Conservation (phyloP, 2,113 vertebrate species). For the Sarotherodon lohbergeri region DNA sequence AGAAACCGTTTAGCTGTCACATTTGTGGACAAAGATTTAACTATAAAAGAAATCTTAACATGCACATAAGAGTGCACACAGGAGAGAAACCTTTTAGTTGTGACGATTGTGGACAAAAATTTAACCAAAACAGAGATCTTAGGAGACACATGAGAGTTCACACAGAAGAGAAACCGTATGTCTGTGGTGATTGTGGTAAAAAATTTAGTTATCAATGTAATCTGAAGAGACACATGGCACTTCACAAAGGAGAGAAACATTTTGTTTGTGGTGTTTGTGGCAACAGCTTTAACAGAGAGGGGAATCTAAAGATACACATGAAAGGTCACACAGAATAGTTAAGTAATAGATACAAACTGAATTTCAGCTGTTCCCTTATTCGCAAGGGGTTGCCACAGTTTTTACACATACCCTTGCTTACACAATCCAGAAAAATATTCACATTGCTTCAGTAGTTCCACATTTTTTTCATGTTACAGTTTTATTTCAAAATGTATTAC, state of each 20-base stretch:
- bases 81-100: not conserved
- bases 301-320: not conserved
- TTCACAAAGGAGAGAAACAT: not conserved
- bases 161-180: not conserved
- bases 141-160: not conserved
- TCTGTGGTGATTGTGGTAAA: not conserved
- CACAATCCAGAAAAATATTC: not conserved
- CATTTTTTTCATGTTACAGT: not conserved
- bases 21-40: not conserved
- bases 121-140: not conserved
- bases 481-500: not conserved
- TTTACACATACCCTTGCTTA: not conserved
- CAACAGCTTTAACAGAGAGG: not conserved
- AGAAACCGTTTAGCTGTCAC: not conserved
- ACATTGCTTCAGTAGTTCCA: not conserved
- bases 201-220: not conserved
- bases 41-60: not conserved
- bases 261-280: not conserved
- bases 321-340: not conserved
- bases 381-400: not conserved
- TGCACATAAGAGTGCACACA: not conserved
- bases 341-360: not conserved
- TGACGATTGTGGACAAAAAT: not conserved
- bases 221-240: not conserved
- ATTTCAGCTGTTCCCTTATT: not conserved